These are phyloP conservation scores for Limnephilus lunatus DNA, from an alignment of 2,888 invertebrate genomes.

Conservation along the genomic window DNA sequence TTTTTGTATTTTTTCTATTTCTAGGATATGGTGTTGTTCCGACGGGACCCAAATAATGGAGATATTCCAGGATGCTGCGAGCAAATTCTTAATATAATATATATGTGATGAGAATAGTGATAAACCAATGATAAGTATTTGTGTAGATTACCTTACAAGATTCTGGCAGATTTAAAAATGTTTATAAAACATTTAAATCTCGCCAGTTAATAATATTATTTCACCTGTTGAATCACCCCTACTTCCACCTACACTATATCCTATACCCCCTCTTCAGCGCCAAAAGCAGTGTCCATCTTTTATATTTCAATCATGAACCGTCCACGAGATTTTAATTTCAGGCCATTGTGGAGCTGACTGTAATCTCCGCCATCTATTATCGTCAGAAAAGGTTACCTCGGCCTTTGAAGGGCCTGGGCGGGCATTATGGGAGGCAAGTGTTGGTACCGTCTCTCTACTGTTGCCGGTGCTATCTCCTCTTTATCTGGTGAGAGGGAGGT, in stretches of 20 bases:
- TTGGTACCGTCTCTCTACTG: slow-evolving; percentile 18
- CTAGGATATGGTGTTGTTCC: no score
- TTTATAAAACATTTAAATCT: background rate
- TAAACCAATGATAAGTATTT: no score
- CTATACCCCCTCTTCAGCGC: background rate
- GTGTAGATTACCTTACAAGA: background rate
- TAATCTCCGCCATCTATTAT: slow-evolving; percentile 65
- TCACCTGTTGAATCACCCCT: slow-evolving; percentile 27
- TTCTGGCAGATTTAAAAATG: background rate
- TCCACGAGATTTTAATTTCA: slow-evolving; percentile 65
- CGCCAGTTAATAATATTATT: background rate
- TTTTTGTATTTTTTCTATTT: no score
- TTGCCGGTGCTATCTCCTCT: background rate
- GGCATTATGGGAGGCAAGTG: slow-evolving; percentile 40
- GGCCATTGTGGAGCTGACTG: slow-evolving; percentile 61
- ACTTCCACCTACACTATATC: background rate
- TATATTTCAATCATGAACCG: slow-evolving; percentile 64
- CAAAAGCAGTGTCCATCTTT: slow-evolving; percentile 53
- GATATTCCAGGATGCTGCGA: no score
- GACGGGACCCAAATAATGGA: no score
- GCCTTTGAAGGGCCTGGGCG: slow-evolving; percentile 63
- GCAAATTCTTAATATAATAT: no score
- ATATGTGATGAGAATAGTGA: no score
- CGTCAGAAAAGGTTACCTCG: slow-evolving; percentile 65
- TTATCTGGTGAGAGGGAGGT: background rate